Evolutionary conservation across 2,888 invertebrate species (phyloP).

Genomic region (Cephonodes hylas): DNA sequence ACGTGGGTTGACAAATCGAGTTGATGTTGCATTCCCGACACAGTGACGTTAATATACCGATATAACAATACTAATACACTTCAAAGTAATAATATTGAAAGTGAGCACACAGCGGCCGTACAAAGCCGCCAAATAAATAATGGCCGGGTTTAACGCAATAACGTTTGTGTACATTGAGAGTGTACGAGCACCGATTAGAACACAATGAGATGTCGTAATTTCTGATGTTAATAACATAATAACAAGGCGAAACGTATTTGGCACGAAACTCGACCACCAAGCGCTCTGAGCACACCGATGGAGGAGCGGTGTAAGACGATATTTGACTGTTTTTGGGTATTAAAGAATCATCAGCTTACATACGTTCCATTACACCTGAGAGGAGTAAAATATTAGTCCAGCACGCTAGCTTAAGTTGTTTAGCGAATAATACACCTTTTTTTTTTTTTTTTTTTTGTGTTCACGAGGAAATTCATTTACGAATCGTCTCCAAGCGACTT

Average conservation of each 20-base stretch:
- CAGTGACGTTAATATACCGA: too few species aligned
- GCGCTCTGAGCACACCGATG: not conserved
- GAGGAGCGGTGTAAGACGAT: not conserved
- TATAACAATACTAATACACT: too few species aligned
- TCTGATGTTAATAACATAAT: slow-evolving; percentile 72
- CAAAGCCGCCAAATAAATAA: slow-evolving; percentile 23
- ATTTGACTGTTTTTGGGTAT: not conserved
- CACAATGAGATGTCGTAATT: slow-evolving; percentile 72
- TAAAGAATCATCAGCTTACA: not conserved
- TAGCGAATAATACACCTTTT: too few species aligned
- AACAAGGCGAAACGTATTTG: slow-evolving; percentile 28
- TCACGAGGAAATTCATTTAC: too few species aligned
- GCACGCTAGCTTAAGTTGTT: too few species aligned
- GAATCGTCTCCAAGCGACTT: too few species aligned
- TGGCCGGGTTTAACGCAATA: slow-evolving; percentile 22
- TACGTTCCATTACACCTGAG: not conserved
- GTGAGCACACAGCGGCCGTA: not conserved
- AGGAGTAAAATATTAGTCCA: too few species aligned
- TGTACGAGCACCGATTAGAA: slow-evolving; percentile 47
- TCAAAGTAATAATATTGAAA: not conserved
- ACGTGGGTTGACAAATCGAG: too few species aligned
- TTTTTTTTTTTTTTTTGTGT: too few species aligned
- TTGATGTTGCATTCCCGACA: too few species aligned
- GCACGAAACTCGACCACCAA: slow-evolving; percentile 13
- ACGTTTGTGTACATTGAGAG: slow-evolving; percentile 16